These are phyloP conservation scores for Ctena decussata DNA, from an alignment of 2,888 invertebrate genomes.

Conservation along the genomic window DNA sequence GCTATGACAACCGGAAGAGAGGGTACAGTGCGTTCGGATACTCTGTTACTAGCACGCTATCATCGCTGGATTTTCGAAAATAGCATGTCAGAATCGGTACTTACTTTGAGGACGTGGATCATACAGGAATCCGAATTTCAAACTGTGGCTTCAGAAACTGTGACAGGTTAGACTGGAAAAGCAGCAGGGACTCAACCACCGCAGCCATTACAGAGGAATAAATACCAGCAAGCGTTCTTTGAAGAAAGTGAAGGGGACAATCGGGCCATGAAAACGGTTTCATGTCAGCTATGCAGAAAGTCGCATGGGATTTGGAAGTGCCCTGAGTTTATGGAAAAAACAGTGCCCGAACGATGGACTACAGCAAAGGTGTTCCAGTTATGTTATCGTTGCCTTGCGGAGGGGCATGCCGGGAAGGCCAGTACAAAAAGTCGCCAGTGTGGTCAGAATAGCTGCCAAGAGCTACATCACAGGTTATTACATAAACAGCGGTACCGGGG, in stretches of 20 bases:
- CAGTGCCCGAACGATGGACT: neutral
- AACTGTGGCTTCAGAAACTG: constrained; percentile 22
- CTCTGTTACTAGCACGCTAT: no score
- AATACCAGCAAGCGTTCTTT: constrained; percentile 22
- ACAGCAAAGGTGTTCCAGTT: neutral
- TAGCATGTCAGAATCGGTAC: constrained; percentile 17
- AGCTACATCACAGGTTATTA: constrained; percentile 25
- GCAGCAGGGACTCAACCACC: neutral
- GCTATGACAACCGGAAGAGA: no score
- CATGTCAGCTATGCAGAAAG: constrained; percentile 1
- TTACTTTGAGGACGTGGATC: constrained; percentile 17
- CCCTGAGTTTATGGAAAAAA: constrained; percentile 1
- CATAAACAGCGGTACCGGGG: neutral
- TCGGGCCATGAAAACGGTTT: neutral
- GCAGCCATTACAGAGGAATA: neutral
- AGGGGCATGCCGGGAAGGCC: constrained; percentile 10
- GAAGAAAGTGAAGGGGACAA: neutral
- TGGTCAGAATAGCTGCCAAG: constrained; percentile 11
- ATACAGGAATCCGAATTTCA: constrained; percentile 39
- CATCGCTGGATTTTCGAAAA: constrained; percentile 44
- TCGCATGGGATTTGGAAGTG: constrained; percentile 31
- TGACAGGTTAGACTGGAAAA: constrained; percentile 2
- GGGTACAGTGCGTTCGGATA: no score
- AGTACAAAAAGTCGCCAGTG: constrained; percentile 23
- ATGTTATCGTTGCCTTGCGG: constrained; percentile 29